Percentiles rank a stretch among this genome's conserved stretches.
Evolutionary conservation across 2,113 vertebrate genomes (phyloP).

Genomic region (Dipodomys spectabilis): DNA sequence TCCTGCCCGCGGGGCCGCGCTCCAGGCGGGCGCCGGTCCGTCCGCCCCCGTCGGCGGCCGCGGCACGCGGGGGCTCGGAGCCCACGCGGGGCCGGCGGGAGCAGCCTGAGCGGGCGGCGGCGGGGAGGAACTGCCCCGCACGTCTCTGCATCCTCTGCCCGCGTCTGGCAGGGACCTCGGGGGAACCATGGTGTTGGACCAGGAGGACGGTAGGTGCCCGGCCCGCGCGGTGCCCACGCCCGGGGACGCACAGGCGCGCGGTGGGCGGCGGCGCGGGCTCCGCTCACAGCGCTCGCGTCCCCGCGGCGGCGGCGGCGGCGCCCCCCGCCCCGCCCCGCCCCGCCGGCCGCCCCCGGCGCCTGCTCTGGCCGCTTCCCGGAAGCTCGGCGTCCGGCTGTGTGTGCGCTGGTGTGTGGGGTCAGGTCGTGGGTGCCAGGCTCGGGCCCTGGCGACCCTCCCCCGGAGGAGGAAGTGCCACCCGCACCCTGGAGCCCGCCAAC

Average conservation of each 20-base stretch:
- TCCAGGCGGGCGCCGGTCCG: neutral
- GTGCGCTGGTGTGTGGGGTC: neutral
- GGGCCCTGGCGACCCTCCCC: neutral
- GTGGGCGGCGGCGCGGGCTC: neutral
- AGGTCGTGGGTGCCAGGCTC: neutral
- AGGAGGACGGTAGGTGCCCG: slow-evolving; percentile 94
- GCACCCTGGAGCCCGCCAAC: neutral
- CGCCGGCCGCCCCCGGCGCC: neutral
- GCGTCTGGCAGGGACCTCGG: slow-evolving; percentile 87
- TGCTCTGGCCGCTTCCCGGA: neutral
- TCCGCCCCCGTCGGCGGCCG: neutral
- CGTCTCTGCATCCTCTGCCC: slow-evolving; percentile 1
- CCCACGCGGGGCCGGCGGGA: slow-evolving; percentile 57
- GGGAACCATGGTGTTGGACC: slow-evolving; percentile 95
- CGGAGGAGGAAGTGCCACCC: neutral
- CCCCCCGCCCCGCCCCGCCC: neutral
- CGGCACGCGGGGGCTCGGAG: slow-evolving; percentile 59
- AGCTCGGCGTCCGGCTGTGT: slow-evolving; percentile 2
- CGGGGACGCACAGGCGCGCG: neutral
- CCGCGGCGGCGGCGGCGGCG: neutral
- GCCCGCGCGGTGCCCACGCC: no score
- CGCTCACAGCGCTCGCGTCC: neutral
- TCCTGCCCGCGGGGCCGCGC: slow-evolving; percentile 17
- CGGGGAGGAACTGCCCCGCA: neutral
- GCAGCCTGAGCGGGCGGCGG: neutral